These are phyloP conservation scores for Vanacampus margaritifer DNA, from an alignment of 2,113 vertebrate species.

Conservation along the genomic window DNA sequence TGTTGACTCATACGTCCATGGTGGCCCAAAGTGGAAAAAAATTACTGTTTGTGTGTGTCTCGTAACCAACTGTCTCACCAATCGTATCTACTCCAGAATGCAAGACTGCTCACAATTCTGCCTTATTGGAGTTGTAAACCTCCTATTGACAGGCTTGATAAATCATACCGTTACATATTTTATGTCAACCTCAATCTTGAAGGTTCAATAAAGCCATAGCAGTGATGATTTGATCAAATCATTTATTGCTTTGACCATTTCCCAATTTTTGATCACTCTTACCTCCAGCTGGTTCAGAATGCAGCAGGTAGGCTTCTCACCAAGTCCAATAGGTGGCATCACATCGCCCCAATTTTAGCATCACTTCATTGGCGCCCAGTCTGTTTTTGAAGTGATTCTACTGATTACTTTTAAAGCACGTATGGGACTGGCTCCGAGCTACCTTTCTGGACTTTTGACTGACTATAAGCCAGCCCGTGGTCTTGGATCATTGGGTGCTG, in stretches of 20 bases:
- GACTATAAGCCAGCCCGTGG: too few species aligned
- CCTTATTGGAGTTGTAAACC: slow-evolving; percentile 16
- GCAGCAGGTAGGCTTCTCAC: too few species aligned
- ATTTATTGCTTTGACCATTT: slow-evolving; percentile 22
- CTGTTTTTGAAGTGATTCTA: too few species aligned
- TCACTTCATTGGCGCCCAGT: too few species aligned
- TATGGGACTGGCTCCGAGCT: too few species aligned
- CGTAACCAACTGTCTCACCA: slow-evolving; percentile 36
- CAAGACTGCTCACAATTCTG: slow-evolving; percentile 46
- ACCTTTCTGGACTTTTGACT: too few species aligned
- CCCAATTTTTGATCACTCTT: slow-evolving; percentile 20
- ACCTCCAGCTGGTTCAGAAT: too few species aligned
- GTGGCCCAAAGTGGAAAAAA: slow-evolving; percentile 9
- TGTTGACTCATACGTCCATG: slow-evolving; percentile 3
- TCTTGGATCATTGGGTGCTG: too few species aligned
- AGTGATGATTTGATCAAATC: slow-evolving; percentile 16
- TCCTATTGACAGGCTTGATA: slow-evolving; percentile 5
- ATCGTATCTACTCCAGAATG: slow-evolving; percentile 30
- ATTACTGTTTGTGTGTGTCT: slow-evolving; percentile 6
- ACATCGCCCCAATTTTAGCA: too few species aligned
- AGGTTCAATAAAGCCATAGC: slow-evolving; percentile 30
- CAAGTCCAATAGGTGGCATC: too few species aligned
- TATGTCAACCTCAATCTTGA: slow-evolving; percentile 10
- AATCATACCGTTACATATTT: slow-evolving; percentile 9
- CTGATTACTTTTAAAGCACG: too few species aligned